Evolutionary conservation across 2,797 vertebrate species (phyloP), one percentile per base, ranked within the genome.

Genomic region (Avahi laniger): DNA sequence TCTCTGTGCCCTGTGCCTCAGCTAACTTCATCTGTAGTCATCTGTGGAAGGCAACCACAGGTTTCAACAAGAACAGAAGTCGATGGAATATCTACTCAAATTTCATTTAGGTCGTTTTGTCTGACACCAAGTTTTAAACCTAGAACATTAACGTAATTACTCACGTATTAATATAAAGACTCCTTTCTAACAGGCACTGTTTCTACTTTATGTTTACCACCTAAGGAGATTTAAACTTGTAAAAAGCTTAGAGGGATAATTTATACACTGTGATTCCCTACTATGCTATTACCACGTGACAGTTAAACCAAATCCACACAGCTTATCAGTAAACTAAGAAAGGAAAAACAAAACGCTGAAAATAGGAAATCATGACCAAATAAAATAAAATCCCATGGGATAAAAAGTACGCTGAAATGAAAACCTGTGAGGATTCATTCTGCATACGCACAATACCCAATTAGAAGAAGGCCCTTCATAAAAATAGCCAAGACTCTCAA

Each of bases 401-500:
- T n/a, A 86, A 46, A 79, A 48, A 41, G 61, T 65, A 46, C 7
- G 15, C 38, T 22, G 69, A 70, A 91, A 92, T 26, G 75, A 95
- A 94, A 95, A 46, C 54, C 88, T 24, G 15, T 2, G 43, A 46
- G 65, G 75, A 88, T 48, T 33, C 46, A 72, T 35, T 87, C 88
- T 76, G 86, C 12, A 28, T n/a, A 73, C 10, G 41, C 85, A 92
- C 95, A 93, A 67, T 54, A 69, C 81, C 89, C 91, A 63, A 17
- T 81, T 17, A 91, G 80, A 79, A 90, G 82, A 72, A 38, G 79
- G 92, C 69, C 79, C 96, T 96, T 98, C 98, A 98, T 98, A 99
- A 99, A 99, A 99, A 99, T 99, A 99, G 99, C 98, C 98, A 98
- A 90, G 97, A 98, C 98, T 98, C 98, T 98, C 97, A 98, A 98